Percentiles rank a stretch among this genome's conserved stretches.
phyloP scores from a whole-genome alignment of 1,140 invertebrate genomes.

The Periplaneta americana region DNA sequence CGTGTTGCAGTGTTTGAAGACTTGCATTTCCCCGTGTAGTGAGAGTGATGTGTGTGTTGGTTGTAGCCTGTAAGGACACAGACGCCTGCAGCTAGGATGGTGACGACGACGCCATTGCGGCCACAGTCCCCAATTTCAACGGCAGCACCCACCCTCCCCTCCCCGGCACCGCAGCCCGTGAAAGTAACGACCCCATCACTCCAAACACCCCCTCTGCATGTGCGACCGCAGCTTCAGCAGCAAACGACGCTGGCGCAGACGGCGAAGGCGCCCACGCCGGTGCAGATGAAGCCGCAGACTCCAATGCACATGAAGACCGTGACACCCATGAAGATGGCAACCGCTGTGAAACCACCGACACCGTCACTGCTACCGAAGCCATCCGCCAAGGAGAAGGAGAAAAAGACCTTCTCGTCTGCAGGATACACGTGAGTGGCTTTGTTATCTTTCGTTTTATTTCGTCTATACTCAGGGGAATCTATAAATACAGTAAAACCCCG shows the following conservation, averaged over 20 bases:
- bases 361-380: constrained; percentile 35
- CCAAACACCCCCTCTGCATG: constrained; percentile 18
- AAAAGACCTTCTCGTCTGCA: constrained; percentile 51
- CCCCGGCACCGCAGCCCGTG: background rate
- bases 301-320: constrained; percentile 21
- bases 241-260: background rate
- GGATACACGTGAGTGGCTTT: constrained; percentile 41
- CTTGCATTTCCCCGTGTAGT: no score
- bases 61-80: constrained; percentile 35
- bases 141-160: background rate
- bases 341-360: constrained; percentile 21
- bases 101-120: constrained; percentile 31
- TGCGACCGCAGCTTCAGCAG: background rate
- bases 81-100: constrained; percentile 25
- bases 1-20: no score
- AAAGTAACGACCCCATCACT: constrained; percentile 5
- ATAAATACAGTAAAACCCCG: no score
- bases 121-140: constrained; percentile 23
- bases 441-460: no score
- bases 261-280: background rate
- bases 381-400: constrained; percentile 55
- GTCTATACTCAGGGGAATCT: no score
- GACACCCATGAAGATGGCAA: constrained; percentile 1
- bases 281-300: constrained; percentile 1
- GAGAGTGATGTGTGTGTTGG: background rate